Evolutionary conservation across 2,113 vertebrate species (phyloP).

Genomic region (Tor tambroides): DNA sequence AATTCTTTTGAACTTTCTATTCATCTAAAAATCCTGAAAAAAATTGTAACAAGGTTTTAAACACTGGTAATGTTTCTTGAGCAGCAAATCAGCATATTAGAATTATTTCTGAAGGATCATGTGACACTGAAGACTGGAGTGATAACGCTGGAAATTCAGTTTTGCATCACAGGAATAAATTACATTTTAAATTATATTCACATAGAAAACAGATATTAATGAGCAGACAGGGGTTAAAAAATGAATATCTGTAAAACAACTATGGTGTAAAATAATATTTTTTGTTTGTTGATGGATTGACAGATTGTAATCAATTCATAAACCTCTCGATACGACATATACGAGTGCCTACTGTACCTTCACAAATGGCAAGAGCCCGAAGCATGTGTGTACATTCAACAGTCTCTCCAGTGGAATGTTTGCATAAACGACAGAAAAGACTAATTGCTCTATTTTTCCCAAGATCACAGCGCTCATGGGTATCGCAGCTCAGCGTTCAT

Average conservation of each 20-base stretch:
- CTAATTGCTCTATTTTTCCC: conserved; percentile 32
- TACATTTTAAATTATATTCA: neutral
- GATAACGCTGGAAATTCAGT: neutral
- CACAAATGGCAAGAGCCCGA: neutral
- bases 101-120: neutral
- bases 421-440: conserved; percentile 41
- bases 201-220: neutral
- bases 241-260: neutral
- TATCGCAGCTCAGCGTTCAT: conserved; percentile 7
- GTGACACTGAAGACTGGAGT: neutral
- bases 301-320: neutral
- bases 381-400: conserved; percentile 20
- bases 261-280: neutral
- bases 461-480: neutral
- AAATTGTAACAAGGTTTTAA: no score
- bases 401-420: conserved; percentile 19
- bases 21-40: neutral
- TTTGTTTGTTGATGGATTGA: neutral
- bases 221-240: neutral
- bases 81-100: neutral
- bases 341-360: neutral
- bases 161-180: neutral
- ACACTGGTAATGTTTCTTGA: neutral
- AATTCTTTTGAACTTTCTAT: neutral
- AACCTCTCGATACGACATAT: neutral